Base-by-base conservation (phyloP, 2,797 vertebrate genomes). In the Myiothlypis coronata region DNA sequence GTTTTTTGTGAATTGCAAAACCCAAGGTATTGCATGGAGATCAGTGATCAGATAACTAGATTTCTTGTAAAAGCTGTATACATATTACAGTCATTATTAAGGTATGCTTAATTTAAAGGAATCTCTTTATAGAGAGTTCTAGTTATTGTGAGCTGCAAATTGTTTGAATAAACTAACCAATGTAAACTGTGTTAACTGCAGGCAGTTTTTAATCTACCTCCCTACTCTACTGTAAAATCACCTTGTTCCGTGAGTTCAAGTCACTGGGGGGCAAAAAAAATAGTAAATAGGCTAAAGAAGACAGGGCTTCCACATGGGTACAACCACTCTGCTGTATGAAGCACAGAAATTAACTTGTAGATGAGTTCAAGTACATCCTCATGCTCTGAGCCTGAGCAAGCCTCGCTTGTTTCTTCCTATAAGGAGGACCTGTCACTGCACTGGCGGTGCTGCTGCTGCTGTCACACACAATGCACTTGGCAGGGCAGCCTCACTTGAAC, bases 371-470 rank as follows among this genome's bases (percentile, higher is more conserved):
- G 34, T 35, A n/a, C 28, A 3, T 46, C 11, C 63, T 93, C 35
- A 2, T 23, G 20, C 49, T 86, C 20, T 68, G 27, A 75, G 15
- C 27, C 34, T 47, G 53, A 55, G 57, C 41, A 83, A 71, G 18
- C 28, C 27, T 22, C 1, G 0, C 43, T 59, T 57, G 14, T 76
- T 81, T 47, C 21, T 55, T 75, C 46, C 18, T 17, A 0, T n/a
- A 27, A 17, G 0, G 0, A 7, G 26, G 22, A 50, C 8, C 24
- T 78, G 30, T 61, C 65, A 21, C 37, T 56, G 9, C 2, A 1
- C 37, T 35, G 53, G 24, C 0, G 0, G 27, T 15, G 12, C 64
- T 61, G 52, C 44, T 81, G 22, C 43, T 37, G 12, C 57, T 60
- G 39, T 43, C 41, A 19, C 14, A 11, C 21, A 23, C 20, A 44